Percentiles rank a stretch among this genome's conserved stretches.
phyloP scores from a whole-genome alignment of 2,113 vertebrate genomes.

The Lepisosteus oculatus region DNA sequence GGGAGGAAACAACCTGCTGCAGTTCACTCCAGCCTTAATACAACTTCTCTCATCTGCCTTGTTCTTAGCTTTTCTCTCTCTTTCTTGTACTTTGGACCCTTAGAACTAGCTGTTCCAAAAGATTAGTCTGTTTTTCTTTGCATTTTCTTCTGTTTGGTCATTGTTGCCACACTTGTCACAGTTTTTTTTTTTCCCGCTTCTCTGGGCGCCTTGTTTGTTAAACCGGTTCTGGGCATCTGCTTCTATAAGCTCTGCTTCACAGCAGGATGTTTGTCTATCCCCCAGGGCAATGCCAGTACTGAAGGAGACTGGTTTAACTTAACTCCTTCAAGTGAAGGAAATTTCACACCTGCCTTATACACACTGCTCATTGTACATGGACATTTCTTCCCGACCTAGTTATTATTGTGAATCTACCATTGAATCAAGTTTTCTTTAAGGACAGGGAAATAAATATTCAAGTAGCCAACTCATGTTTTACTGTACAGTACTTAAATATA shows the following conservation, averaged over 20 bases:
- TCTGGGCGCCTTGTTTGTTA: not conserved
- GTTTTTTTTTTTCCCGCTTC: not conserved
- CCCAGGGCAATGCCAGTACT: not conserved
- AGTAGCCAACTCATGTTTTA: too few species aligned
- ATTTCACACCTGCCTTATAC: not conserved
- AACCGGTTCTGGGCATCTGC: constrained; percentile 8
- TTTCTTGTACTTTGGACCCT: not conserved
- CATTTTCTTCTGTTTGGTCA: too few species aligned
- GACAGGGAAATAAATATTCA: too few species aligned
- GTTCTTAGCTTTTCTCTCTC: not conserved
- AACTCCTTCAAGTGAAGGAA: constrained; percentile 2
- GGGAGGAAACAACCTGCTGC: too few species aligned
- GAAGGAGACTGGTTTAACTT: not conserved
- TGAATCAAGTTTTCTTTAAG: too few species aligned
- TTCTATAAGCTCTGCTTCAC: constrained; percentile 2
- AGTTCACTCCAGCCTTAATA: too few species aligned
- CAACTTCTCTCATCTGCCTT: not conserved
- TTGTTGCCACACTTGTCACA: too few species aligned
- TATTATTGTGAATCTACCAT: too few species aligned
- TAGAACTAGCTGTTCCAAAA: not conserved
- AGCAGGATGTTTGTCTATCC: constrained; percentile 20
- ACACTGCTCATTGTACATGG: too few species aligned
- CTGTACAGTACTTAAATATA: too few species aligned
- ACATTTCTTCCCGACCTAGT: too few species aligned
- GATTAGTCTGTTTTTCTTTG: not conserved